These are phyloP conservation scores for Pygoscelis adeliae DNA, from an alignment of 2,113 vertebrate genomes.

Conservation along the genomic window DNA sequence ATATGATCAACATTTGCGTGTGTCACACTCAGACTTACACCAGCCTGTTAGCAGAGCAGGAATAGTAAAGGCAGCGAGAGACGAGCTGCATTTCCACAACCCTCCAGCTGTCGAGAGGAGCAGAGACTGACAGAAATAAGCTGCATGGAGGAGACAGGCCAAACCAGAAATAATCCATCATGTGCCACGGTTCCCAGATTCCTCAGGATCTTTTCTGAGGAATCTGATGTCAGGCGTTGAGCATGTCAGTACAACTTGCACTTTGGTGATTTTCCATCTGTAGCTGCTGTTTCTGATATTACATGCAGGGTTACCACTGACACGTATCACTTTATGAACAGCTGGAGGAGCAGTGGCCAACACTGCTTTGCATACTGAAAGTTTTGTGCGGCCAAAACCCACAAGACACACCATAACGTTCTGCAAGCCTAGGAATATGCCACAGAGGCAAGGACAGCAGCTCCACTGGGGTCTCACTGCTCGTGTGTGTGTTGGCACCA, in stretches of 20 bases:
- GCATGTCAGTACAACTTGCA: conserved; percentile 17
- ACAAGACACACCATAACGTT: neutral
- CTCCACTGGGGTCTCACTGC: neutral
- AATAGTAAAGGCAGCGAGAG: neutral
- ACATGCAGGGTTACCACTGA: neutral
- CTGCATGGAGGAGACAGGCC: conserved; percentile 5
- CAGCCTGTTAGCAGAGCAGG: conserved; percentile 24
- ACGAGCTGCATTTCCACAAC: conserved; percentile 20
- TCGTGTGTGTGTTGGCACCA: neutral
- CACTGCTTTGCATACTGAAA: neutral
- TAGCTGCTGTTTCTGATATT: conserved; percentile 46
- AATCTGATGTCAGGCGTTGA: conserved; percentile 21
- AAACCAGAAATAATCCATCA: conserved; percentile 69
- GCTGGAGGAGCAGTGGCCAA: conserved; percentile 29
- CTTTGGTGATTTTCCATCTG: conserved; percentile 47
- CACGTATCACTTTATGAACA: neutral
- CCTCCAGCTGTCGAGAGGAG: conserved; percentile 36
- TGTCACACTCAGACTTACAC: neutral
- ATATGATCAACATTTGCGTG: neutral
- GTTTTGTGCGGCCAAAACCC: neutral
- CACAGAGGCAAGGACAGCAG: neutral
- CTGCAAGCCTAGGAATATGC: neutral
- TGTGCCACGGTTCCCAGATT: conserved; percentile 60
- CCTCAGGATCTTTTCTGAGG: conserved; percentile 32
- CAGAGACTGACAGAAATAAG: conserved; percentile 35